phyloP scores from a whole-genome alignment of 2,888 invertebrate species.

The Pseudococcus jackbeardsleyi region DNA sequence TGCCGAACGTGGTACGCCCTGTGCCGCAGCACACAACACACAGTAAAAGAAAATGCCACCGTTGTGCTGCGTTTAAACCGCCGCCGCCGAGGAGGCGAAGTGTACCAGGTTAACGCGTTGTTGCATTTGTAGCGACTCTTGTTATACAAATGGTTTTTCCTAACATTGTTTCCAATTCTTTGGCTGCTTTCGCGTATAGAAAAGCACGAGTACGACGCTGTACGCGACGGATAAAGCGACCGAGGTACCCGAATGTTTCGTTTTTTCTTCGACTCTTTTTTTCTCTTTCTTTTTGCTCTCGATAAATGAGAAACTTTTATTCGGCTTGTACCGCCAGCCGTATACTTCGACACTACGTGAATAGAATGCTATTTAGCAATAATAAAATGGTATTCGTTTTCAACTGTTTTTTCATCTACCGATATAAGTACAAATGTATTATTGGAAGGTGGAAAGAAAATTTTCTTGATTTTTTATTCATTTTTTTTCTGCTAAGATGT shows the following conservation, averaged over 20 bases:
- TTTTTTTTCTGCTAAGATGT: too few relatives aligned
- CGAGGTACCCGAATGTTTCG: background rate
- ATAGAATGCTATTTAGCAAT: constrained; percentile 34
- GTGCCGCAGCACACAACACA: background rate
- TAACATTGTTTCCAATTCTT: constrained; percentile 63
- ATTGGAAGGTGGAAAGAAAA: too few relatives aligned
- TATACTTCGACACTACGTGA: constrained; percentile 46
- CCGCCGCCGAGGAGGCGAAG: background rate
- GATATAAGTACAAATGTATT: too few relatives aligned
- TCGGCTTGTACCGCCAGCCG: constrained; percentile 31
- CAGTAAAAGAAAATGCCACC: background rate
- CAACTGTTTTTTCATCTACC: constrained; percentile 1
- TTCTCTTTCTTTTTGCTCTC: background rate
- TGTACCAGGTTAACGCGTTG: constrained; percentile 60
- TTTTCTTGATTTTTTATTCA: too few relatives aligned
- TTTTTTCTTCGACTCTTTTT: too few relatives aligned
- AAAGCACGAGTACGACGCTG: background rate
- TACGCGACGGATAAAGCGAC: constrained; percentile 11
- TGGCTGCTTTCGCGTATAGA: background rate
- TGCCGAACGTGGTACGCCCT: background rate
- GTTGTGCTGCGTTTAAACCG: constrained; percentile 7
- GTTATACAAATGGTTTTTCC: constrained; percentile 64
- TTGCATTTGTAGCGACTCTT: constrained; percentile 64
- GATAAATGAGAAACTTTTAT: constrained; percentile 56
- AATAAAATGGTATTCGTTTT: constrained; percentile 44